Conservation (phyloP, 2,888 invertebrate species). For the Agrotis puta region DNA sequence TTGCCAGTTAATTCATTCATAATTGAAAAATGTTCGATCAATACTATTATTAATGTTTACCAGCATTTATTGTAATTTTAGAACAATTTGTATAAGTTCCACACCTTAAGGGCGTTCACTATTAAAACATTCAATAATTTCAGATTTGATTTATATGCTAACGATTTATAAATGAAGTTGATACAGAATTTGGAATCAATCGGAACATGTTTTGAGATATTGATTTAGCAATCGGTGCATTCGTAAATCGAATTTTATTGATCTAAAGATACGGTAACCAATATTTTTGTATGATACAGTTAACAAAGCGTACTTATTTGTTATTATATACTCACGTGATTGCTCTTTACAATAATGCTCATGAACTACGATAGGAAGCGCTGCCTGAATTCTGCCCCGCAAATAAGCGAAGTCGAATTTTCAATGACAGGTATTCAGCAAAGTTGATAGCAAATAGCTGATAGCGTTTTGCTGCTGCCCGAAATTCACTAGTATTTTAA, state of each 20-base stretch:
- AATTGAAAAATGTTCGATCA: conserved; percentile 59
- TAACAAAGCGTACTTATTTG: too few species aligned
- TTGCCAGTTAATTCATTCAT: conserved; percentile 41
- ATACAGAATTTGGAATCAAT: conserved; percentile 40
- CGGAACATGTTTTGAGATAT: conserved; percentile 46
- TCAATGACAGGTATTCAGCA: too few species aligned
- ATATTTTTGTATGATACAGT: too few species aligned
- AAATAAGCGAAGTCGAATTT: too few species aligned
- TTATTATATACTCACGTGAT: too few species aligned
- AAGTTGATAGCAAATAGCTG: too few species aligned
- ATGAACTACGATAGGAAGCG: too few species aligned
- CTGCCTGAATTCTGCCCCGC: too few species aligned
- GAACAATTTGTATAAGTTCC: conserved; percentile 58
- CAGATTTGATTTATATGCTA: conserved; percentile 56
- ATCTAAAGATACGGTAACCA: too few species aligned
- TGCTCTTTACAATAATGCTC: too few species aligned
- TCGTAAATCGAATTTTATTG: conserved; percentile 37
- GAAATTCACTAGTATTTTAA: too few species aligned
- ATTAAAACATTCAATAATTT: conserved; percentile 58
- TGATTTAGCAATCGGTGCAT: conserved; percentile 44
- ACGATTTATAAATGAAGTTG: conserved; percentile 50
- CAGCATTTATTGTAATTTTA: conserved; percentile 55
- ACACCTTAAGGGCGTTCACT: conserved; percentile 58
- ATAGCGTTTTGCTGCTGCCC: too few species aligned
- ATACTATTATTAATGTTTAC: conserved; percentile 53